A percentile compares a stretch with the other conserved stretches of the same genome.
Evolutionary conservation across 2,797 vertebrate genomes (phyloP).

Genomic region (Cyprinodon diabolis): DNA sequence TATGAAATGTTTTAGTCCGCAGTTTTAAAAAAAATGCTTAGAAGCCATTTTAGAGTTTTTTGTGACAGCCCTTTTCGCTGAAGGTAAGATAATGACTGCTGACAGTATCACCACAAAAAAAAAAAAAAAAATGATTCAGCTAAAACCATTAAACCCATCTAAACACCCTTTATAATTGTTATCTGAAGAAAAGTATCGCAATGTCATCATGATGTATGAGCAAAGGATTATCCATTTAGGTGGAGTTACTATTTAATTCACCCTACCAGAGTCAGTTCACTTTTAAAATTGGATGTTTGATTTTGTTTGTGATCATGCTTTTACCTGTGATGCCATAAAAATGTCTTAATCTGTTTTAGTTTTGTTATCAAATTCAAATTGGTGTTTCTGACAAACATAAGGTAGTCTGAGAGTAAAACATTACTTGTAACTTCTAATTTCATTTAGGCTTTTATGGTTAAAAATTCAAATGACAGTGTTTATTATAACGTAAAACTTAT

Average conservation of each 20-base stretch:
- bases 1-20: background rate
- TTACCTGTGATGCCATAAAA: constrained; percentile 37
- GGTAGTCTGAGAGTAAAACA: background rate
- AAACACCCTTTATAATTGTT: background rate
- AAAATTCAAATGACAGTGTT: no score
- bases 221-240: constrained; percentile 2
- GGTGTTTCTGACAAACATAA: background rate
- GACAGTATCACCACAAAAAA: background rate
- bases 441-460: no score
- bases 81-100: background rate
- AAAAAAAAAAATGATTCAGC: background rate
- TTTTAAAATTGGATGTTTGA: background rate
- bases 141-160: background rate
- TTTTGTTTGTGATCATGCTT: constrained; percentile 7
- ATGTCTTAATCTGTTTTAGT: background rate
- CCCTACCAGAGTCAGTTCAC: background rate
- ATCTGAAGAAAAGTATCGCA: background rate
- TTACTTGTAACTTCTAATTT: no score
- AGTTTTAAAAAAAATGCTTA: background rate
- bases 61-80: no score
- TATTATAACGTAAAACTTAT: no score
- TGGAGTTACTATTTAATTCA: constrained; percentile 35
- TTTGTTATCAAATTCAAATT: background rate
- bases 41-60: background rate
- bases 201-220: background rate